Evolutionary conservation across 2,113 vertebrate genomes (phyloP).

Genomic region (Zeus faber): DNA sequence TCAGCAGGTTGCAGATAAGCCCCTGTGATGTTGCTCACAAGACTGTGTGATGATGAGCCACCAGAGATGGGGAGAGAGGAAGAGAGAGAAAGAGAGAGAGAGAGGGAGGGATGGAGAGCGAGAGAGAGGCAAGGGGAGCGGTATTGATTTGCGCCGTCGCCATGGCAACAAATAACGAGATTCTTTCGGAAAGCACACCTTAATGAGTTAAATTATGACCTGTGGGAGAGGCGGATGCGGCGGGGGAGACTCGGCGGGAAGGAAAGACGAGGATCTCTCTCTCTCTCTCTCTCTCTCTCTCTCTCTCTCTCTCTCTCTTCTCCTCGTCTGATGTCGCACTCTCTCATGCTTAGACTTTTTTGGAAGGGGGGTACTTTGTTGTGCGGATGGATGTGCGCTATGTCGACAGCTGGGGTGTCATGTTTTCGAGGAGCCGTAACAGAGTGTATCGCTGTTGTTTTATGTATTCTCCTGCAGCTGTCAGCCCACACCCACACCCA

Average conservation of each 20-base stretch:
- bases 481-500: no score
- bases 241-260: no score
- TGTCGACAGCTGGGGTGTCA: no score
- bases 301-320: neutral
- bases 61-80: slow-evolving; percentile 3
- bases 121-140: neutral
- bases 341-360: no score
- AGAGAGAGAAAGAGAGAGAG: slow-evolving; percentile 19
- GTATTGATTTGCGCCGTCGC: neutral
- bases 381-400: no score
- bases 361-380: no score
- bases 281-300: neutral
- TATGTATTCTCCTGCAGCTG: no score
- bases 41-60: slow-evolving; percentile 52
- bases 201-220: neutral
- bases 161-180: neutral
- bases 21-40: slow-evolving; percentile 66
- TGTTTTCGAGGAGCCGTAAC: no score
- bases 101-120: neutral
- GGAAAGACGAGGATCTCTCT: no score
- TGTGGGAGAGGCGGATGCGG: neutral
- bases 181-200: neutral
- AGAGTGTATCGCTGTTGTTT: no score
- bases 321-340: no score
- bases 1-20: slow-evolving; percentile 74